Evolutionary conservation across 2,113 vertebrate genomes (phyloP).

Genomic region (Sinocyclocheilus anshuiensis): DNA sequence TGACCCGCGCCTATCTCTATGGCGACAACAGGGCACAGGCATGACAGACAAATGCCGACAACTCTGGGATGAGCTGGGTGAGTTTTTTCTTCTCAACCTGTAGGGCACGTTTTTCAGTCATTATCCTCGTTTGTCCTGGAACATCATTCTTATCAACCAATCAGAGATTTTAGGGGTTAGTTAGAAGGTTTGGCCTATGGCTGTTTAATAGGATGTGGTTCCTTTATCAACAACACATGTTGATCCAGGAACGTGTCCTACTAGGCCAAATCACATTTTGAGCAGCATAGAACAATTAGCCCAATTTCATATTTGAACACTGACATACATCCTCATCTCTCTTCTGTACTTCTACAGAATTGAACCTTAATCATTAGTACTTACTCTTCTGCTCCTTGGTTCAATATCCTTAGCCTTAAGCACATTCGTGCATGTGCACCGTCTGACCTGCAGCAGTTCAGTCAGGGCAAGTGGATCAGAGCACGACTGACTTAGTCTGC

Average conservation of each 20-base stretch:
- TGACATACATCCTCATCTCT: neutral
- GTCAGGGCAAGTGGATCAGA: conserved; percentile 13
- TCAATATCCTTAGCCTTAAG: conserved; percentile 31
- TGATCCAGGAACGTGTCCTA: neutral
- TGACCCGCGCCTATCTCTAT: conserved; percentile 92
- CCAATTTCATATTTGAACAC: neutral
- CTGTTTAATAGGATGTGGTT: neutral
- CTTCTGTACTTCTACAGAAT: neutral
- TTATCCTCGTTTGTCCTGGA: neutral
- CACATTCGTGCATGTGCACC: conserved; percentile 5
- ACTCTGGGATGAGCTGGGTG: conserved; percentile 95
- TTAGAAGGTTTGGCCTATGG: neutral
- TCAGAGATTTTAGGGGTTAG: neutral
- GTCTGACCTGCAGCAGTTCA: conserved; percentile 13
- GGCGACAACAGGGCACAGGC: conserved; percentile 96
- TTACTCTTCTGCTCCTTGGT: neutral
- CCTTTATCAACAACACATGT: neutral
- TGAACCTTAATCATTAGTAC: conserved; percentile 11
- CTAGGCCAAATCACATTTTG: neutral
- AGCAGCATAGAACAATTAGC: neutral
- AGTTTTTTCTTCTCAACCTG: conserved; percentile 54
- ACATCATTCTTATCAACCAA: neutral
- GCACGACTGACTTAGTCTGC: neutral
- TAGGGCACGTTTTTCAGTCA: neutral
- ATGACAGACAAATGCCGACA: conserved; percentile 98